Evolutionary conservation across 2,113 vertebrate genomes (phyloP).

Genomic region (Clupea harengus): DNA sequence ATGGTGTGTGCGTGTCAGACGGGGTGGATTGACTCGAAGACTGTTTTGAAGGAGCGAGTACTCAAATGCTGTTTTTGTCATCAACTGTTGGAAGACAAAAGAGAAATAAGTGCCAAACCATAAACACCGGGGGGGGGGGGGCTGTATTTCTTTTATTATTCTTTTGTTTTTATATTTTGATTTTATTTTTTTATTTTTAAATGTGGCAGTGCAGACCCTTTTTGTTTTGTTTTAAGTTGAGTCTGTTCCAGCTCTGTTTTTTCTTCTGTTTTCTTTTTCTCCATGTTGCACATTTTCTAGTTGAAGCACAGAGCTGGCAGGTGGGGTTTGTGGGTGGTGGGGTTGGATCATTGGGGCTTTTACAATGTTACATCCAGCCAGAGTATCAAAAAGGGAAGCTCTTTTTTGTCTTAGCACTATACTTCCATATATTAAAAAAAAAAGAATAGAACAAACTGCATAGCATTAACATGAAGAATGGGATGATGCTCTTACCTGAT

Average conservation of each 20-base stretch:
- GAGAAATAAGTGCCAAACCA: slow-evolving; percentile 66
- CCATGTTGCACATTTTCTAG: slow-evolving; percentile 5
- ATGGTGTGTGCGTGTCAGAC: not conserved
- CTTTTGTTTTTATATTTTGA: slow-evolving; percentile 25
- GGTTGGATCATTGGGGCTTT: not conserved
- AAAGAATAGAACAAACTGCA: not conserved
- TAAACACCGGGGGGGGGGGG: slow-evolving; percentile 45
- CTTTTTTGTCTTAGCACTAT: not conserved
- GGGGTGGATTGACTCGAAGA: not conserved
- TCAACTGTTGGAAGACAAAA: not conserved
- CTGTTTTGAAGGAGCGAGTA: not conserved
- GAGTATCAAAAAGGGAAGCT: slow-evolving; percentile 57
- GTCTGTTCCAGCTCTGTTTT: not conserved
- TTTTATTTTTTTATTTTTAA: slow-evolving; percentile 41
- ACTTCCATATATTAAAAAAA: not conserved
- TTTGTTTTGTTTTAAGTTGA: slow-evolving; percentile 6
- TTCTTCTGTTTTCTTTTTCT: slow-evolving; percentile 24
- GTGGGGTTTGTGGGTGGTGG: not conserved
- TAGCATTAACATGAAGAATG: slow-evolving; percentile 8
- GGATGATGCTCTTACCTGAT: not conserved
- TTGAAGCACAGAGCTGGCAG: not conserved
- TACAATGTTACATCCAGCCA: slow-evolving; percentile 30
- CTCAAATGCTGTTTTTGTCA: not conserved
- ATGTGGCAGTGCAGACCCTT: not conserved
- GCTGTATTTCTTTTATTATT: slow-evolving; percentile 37